A percentile compares a stretch with the other conserved stretches of the same genome.
phyloP scores from a whole-genome alignment of 2,797 vertebrate genomes.

The Pseudochaenichthys georgianus region DNA sequence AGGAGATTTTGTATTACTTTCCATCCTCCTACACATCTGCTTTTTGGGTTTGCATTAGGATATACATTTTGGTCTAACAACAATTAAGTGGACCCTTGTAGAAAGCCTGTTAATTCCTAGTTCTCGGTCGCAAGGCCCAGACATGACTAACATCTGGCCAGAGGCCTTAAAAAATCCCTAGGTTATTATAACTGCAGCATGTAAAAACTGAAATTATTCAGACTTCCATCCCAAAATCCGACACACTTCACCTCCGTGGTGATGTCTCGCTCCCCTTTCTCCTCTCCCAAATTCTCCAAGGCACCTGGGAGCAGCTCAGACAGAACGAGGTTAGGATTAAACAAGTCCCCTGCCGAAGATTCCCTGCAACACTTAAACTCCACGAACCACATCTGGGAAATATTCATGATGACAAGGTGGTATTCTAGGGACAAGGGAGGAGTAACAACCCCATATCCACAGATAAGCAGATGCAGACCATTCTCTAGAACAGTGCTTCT shows the following conservation, averaged over 20 bases:
- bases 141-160: slow-evolving; percentile 28
- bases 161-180: slow-evolving; percentile 23
- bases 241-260: slow-evolving; percentile 24
- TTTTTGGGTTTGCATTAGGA: background rate
- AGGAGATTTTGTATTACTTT: slow-evolving; percentile 6
- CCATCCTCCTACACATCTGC: slow-evolving; percentile 3
- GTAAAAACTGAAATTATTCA: slow-evolving; percentile 54
- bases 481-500: background rate
- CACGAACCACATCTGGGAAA: slow-evolving; percentile 60
- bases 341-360: slow-evolving; percentile 63
- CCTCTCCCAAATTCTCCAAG: slow-evolving; percentile 50
- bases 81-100: slow-evolving; percentile 17
- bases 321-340: slow-evolving; percentile 68
- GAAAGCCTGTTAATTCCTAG: slow-evolving; percentile 3
- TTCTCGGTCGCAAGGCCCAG: slow-evolving; percentile 27
- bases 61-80: slow-evolving; percentile 5
- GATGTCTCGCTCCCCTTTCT: slow-evolving; percentile 44
- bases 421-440: slow-evolving; percentile 37
- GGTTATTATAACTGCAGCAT: slow-evolving; percentile 48
- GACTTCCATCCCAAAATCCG: slow-evolving; percentile 37
- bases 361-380: slow-evolving; percentile 67
- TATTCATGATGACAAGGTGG: slow-evolving; percentile 66
- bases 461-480: slow-evolving; percentile 11
- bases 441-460: slow-evolving; percentile 24
- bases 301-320: slow-evolving; percentile 56